Evolutionary conservation across 2,888 invertebrate genomes (phyloP).

Genomic region (Eremobia ochroleuca): DNA sequence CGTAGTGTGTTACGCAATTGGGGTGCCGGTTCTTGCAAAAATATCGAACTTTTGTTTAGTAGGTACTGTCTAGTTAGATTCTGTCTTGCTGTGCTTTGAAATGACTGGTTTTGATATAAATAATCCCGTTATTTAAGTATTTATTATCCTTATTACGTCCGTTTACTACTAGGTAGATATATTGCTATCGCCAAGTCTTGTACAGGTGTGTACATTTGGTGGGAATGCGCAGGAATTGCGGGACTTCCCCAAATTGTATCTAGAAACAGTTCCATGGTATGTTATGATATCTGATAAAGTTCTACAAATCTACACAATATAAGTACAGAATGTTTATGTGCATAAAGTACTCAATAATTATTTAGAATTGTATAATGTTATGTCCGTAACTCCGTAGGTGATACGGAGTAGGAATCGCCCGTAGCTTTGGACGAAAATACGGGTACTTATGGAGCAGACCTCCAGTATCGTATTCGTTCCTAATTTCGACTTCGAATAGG

Average conservation of each 20-base stretch:
- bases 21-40: neutral
- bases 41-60: neutral
- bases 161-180: neutral
- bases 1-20: no score
- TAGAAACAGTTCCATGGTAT: neutral
- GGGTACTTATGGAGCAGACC: neutral
- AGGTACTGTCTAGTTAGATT: neutral
- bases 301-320: neutral
- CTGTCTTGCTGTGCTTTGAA: neutral
- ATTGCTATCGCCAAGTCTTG: neutral
- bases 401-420: neutral
- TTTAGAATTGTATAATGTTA: neutral
- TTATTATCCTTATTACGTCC: neutral
- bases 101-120: neutral
- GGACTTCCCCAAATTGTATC: slow-evolving; percentile 37
- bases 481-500: neutral
- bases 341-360: neutral
- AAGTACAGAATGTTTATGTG: neutral
- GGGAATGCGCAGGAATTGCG: slow-evolving; percentile 9
- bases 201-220: neutral
- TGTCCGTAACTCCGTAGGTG: neutral
- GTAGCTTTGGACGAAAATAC: neutral
- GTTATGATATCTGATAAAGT: neutral
- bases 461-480: neutral
- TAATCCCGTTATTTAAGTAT: neutral